phyloP scores from a whole-genome alignment of 2,888 invertebrate species.

The Acrobasis consociella region DNA sequence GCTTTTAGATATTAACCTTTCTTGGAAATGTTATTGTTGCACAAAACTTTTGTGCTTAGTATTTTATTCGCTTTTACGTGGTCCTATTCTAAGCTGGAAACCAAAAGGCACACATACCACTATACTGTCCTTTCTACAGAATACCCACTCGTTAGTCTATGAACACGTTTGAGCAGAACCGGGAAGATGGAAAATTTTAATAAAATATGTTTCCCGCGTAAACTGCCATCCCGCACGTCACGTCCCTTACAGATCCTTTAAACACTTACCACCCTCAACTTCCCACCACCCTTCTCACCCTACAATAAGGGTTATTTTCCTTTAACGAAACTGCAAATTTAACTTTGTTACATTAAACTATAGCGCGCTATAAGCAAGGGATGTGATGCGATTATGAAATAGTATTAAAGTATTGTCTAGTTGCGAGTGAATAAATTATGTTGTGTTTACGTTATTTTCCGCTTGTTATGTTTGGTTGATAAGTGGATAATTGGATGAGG shows the following conservation, averaged over 20 bases:
- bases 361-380: constrained; percentile 56
- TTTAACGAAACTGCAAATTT: background rate
- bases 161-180: constrained; percentile 48
- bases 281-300: constrained; percentile 30
- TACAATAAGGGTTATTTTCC: constrained; percentile 33
- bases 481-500: background rate
- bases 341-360: constrained; percentile 28
- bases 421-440: constrained; percentile 51
- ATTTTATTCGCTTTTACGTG: too few relatives aligned
- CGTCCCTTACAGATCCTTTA: constrained; percentile 60
- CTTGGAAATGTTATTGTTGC: too few relatives aligned
- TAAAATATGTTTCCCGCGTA: constrained; percentile 70
- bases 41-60: too few relatives aligned
- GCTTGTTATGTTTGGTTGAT: background rate
- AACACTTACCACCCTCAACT: constrained; percentile 44
- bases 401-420: constrained; percentile 48
- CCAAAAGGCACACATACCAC: background rate
- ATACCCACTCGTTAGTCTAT: constrained; percentile 42
- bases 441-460: constrained; percentile 41
- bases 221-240: constrained; percentile 58
- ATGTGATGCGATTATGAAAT: constrained; percentile 59
- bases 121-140: constrained; percentile 4
- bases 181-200: constrained; percentile 71
- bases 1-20: too few relatives aligned
- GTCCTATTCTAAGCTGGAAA: background rate